These are phyloP conservation scores for Mythimna ferrago DNA, from an alignment of 2,888 invertebrate genomes.

Conservation along the genomic window DNA sequence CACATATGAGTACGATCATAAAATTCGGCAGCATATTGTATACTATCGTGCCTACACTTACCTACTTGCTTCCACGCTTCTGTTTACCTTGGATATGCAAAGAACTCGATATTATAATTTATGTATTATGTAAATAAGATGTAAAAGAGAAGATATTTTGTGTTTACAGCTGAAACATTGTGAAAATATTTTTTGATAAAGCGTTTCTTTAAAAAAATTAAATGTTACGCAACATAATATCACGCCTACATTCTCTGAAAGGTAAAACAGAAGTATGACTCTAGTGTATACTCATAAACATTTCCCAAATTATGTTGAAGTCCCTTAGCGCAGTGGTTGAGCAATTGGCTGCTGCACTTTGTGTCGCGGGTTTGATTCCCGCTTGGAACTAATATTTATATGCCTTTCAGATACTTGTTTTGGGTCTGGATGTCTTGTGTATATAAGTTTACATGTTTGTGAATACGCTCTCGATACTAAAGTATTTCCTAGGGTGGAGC, in stretches of 20 bases:
- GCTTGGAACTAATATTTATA: too few species aligned
- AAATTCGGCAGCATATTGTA: slow-evolving; percentile 29
- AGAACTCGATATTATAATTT: slow-evolving; percentile 30
- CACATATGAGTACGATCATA: slow-evolving; percentile 12
- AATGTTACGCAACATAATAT: background rate
- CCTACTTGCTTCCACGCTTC: slow-evolving; percentile 12
- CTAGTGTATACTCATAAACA: too few species aligned
- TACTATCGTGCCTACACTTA: slow-evolving; percentile 6
- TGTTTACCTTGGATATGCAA: slow-evolving; percentile 22
- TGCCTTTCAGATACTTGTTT: too few species aligned
- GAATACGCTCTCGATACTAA: too few species aligned
- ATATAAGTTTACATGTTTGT: too few species aligned
- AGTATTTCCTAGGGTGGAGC: too few species aligned
- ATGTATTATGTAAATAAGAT: slow-evolving; percentile 25
- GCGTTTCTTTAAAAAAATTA: background rate
- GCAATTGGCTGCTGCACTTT: too few species aligned
- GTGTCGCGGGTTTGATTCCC: too few species aligned
- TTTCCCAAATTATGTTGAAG: background rate
- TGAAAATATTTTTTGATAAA: background rate
- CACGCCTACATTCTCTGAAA: too few species aligned
- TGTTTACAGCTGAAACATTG: background rate
- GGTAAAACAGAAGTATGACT: too few species aligned
- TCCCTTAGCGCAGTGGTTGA: too few species aligned
- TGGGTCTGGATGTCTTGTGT: too few species aligned
- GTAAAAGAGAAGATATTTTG: slow-evolving; percentile 13